Conservation (phyloP, 2,797 vertebrate genomes). For the Sebastes variabilis region DNA sequence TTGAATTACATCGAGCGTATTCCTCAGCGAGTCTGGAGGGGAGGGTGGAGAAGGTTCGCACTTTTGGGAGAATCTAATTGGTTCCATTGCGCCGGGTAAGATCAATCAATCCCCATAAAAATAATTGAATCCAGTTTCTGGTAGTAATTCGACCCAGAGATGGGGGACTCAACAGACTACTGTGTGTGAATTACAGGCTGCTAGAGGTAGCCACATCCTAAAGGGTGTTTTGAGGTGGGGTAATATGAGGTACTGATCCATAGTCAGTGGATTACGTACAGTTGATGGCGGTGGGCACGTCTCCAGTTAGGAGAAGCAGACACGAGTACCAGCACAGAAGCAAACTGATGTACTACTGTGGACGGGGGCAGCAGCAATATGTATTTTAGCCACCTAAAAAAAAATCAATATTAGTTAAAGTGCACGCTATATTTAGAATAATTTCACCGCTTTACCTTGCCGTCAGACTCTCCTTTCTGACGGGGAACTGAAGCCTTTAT, state of each 20-base stretch:
- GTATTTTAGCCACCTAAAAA: no score
- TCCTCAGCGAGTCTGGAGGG: conserved; percentile 38
- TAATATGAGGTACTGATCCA: background rate
- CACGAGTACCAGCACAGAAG: no score
- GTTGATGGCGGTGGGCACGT: no score
- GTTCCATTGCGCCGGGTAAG: conserved; percentile 47
- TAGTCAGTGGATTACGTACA: background rate
- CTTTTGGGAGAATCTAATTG: conserved; percentile 70
- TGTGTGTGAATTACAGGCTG: background rate
- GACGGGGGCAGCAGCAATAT: no score
- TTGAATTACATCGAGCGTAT: conserved; percentile 43
- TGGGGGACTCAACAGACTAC: background rate
- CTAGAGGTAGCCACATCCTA: background rate
- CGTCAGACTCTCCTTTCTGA: background rate
- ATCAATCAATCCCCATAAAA: conserved; percentile 65
- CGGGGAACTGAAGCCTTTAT: background rate
- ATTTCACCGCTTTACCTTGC: background rate
- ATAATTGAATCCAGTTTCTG: conserved; percentile 52
- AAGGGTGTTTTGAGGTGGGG: background rate
- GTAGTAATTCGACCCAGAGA: conserved; percentile 39
- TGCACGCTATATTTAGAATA: background rate
- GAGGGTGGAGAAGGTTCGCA: conserved; percentile 19
- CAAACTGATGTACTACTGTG: no score
- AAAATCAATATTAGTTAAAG: no score
- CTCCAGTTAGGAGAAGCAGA: no score